Evolutionary conservation across 2,888 invertebrate species (phyloP), one percentile per base, ranked within the genome.

Genomic region (Syritta pipiens): DNA sequence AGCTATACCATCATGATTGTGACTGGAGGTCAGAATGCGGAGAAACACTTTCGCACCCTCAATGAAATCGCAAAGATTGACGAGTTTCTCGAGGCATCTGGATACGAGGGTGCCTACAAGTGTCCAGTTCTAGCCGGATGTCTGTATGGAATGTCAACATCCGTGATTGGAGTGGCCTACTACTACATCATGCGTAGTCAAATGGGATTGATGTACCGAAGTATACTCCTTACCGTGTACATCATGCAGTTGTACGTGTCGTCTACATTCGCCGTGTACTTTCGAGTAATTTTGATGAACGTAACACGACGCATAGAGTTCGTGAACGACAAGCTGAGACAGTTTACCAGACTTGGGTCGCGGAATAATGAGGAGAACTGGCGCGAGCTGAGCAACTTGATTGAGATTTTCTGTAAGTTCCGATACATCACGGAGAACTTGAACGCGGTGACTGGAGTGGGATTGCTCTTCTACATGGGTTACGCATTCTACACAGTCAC

Each of bases 401-500:
- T 86, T n/a, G 86, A 86, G 49, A 76, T 84, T 4, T 83, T 85
- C 6, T 86, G 86, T 55, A 86, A 85, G 17, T 84, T 85, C 42
- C 84, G 85, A 3, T 85, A 86, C 60, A 84, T 86, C 4, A 84
- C 82, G 4, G 86, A 86, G 51, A 85, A 84, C 12, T 81, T 86
- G 3, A 86, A 86, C 22, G 68, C 83, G 1, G 83, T 84, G 1
- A 82, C 82, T 1, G 86, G 86, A 1, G 84, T 85, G 0, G 82
- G 83, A 0, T 20, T 86, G 7, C 77, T 86, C 0, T 84, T 86
- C 69, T 84, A 83, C 72, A 85, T 86, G 44, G 85, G 84, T 1
- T 86, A 85, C 67, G 83, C 86, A 32, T 86, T 86, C 63, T 86
- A 86, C 44, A 85, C 86, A n/a, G 83, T 86, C 0, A 86, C 86